phyloP scores from a whole-genome alignment of 1,140 invertebrate genomes.

The Brachionus sp. region DNA sequence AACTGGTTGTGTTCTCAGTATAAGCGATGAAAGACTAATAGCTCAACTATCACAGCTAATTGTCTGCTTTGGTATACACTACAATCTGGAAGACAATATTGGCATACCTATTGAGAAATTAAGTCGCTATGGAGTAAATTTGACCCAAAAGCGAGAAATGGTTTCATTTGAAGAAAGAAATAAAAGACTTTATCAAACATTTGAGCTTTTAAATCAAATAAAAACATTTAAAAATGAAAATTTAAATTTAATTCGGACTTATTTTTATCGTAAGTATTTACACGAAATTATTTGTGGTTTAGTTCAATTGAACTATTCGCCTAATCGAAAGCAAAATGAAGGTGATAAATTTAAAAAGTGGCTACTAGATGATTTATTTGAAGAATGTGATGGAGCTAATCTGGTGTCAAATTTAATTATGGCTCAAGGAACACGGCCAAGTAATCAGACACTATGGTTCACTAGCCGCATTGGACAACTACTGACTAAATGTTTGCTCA shows the following conservation, averaged over 20 bases:
- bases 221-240: conserved; percentile 47
- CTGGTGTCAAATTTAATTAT: conserved; percentile 64
- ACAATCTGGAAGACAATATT: conserved; percentile 67
- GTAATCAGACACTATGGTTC: conserved; percentile 65
- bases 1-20: conserved; percentile 50
- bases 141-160: background rate
- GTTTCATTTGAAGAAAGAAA: conserved; percentile 44
- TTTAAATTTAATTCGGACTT: background rate
- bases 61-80: conserved; percentile 66
- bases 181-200: conserved; percentile 46
- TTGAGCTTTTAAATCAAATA: conserved; percentile 54
- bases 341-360: conserved; percentile 61
- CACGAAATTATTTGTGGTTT: conserved; percentile 62
- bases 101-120: conserved; percentile 61
- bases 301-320: conserved; percentile 68
- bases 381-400: conserved; percentile 68
- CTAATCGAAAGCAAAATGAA: conserved; percentile 63
- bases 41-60: conserved; percentile 63
- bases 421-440: conserved; percentile 40
- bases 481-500: conserved; percentile 63
- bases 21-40: conserved; percentile 56
- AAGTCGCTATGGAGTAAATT: conserved; percentile 48
- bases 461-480: conserved; percentile 64
- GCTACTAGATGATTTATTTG: conserved; percentile 64
- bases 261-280: conserved; percentile 38